Conservation (phyloP, 2,113 vertebrate genomes). For the Anser cygnoides region DNA sequence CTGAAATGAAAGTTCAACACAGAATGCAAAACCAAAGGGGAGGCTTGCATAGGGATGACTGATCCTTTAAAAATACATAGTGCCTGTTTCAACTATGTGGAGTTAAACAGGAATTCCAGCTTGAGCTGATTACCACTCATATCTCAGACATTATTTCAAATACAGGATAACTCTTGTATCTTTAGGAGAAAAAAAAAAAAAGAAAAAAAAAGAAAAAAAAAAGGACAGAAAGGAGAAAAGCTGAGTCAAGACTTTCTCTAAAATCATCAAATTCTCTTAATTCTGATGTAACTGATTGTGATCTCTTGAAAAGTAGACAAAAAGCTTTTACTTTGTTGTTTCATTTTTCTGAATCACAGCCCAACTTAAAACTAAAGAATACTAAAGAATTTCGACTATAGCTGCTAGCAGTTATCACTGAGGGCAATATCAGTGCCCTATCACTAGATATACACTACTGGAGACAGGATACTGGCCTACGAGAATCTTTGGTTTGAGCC, state of each 20-base stretch:
- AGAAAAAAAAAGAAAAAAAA: no score
- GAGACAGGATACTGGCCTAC: accelerated
- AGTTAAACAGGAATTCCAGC: neutral
- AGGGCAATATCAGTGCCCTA: neutral
- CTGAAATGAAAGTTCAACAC: neutral
- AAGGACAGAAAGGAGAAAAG: neutral
- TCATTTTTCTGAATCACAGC: neutral
- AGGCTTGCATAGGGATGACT: neutral
- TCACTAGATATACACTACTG: neutral
- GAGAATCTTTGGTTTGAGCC: neutral
- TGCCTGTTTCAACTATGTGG: neutral
- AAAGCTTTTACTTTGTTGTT: neutral
- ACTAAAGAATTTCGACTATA: neutral
- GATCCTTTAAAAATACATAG: neutral
- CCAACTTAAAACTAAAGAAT: neutral
- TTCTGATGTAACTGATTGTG: neutral
- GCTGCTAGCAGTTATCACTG: neutral
- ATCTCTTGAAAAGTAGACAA: neutral
- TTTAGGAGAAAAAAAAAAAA: accelerated
- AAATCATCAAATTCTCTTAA: neutral
- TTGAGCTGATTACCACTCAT: neutral
- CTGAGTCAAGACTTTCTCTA: neutral
- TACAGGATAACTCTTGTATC: neutral
- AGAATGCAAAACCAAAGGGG: neutral
- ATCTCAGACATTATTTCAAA: neutral